phyloP scores from a whole-genome alignment of 2,797 vertebrate genomes.

The Oreonectes daqikongensis region DNA sequence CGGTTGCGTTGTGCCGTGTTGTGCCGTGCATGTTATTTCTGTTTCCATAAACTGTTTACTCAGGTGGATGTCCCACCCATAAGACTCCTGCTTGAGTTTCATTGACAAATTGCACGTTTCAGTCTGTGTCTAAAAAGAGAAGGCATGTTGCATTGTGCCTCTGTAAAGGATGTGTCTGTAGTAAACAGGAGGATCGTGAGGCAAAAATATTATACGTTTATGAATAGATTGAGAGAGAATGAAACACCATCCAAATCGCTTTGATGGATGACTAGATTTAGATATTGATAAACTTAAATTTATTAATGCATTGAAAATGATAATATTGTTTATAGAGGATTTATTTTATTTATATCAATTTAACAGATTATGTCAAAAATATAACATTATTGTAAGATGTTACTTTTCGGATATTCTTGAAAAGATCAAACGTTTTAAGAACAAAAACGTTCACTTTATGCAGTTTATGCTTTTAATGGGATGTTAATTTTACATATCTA shows the following conservation, averaged over 20 bases:
- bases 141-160: conserved; percentile 54
- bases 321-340: not conserved
- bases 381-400: too few species aligned
- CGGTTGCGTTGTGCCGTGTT: conserved; percentile 36
- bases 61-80: conserved; percentile 73
- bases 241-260: not conserved
- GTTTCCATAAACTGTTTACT: conserved; percentile 80
- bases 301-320: too few species aligned
- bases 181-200: conserved; percentile 37
- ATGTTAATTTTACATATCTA: too few species aligned
- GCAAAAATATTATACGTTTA: conserved; percentile 22
- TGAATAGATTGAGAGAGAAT: not conserved
- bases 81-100: conserved; percentile 40
- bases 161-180: conserved; percentile 66
- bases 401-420: too few species aligned
- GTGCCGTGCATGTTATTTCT: conserved; percentile 72
- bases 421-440: too few species aligned
- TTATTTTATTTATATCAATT: too few species aligned
- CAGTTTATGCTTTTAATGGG: too few species aligned
- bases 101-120: conserved; percentile 59
- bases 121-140: conserved; percentile 65
- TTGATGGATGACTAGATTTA: not conserved
- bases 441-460: too few species aligned
- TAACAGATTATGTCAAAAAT: too few species aligned
- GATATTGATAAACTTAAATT: not conserved